Evolutionary conservation across 2,888 invertebrate species (phyloP).

Genomic region (Apeira syringaria): DNA sequence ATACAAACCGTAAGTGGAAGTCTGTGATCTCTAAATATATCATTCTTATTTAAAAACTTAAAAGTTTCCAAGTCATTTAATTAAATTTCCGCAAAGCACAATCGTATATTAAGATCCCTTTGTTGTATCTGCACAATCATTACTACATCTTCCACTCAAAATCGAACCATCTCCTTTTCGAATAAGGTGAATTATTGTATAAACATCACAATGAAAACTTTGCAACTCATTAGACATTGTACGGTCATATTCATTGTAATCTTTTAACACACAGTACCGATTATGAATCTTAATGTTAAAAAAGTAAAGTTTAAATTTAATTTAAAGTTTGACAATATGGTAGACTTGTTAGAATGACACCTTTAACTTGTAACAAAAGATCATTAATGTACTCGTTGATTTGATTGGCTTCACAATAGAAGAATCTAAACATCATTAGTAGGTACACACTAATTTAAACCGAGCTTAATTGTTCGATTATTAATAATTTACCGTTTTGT

Average conservation of each 20-base stretch:
- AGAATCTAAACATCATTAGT: constrained; percentile 33
- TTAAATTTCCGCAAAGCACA: constrained; percentile 7
- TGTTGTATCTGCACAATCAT: constrained; percentile 14
- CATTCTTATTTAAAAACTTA: neutral
- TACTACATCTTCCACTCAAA: neutral
- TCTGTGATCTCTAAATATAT: no score
- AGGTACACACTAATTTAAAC: constrained; percentile 30
- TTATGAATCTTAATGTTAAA: neutral
- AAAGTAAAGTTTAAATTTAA: neutral
- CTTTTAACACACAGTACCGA: neutral
- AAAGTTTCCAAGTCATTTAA: constrained; percentile 10
- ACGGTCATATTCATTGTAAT: constrained; percentile 1
- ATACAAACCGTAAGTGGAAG: no score
- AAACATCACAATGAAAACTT: neutral
- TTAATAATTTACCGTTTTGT: constrained; percentile 31
- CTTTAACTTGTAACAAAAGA: constrained; percentile 28
- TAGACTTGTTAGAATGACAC: constrained; percentile 15
- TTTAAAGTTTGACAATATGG: neutral
- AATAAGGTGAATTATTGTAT: neutral
- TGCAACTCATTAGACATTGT: constrained; percentile 1
- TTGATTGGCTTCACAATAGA: constrained; percentile 30
- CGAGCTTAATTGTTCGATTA: constrained; percentile 32
- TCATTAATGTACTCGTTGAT: constrained; percentile 23
- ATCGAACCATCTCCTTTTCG: neutral
- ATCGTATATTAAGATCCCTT: constrained; percentile 11